These are phyloP conservation scores for Drosophila bocqueti DNA, from an alignment of 1,140 invertebrate species.

Conservation along the genomic window DNA sequence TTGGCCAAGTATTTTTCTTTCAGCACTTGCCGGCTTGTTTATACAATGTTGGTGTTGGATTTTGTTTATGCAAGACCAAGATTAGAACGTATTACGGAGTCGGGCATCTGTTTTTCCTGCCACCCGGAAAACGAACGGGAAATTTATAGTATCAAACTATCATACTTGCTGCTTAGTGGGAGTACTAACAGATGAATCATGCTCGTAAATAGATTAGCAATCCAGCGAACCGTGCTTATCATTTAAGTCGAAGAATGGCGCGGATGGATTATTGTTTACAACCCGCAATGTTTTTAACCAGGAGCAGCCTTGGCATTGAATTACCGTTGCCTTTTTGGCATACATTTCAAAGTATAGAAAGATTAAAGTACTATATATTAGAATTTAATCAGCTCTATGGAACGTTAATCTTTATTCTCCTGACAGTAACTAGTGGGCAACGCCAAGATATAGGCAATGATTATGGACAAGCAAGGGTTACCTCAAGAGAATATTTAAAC, in stretches of 20 bases:
- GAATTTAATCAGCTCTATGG: background rate
- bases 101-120: conserved; percentile 28
- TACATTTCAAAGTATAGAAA: background rate
- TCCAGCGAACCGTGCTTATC: conserved; percentile 2
- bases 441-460: background rate
- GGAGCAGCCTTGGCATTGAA: background rate
- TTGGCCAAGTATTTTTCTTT: conserved; percentile 10
- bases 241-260: background rate
- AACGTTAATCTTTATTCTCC: background rate
- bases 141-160: conserved; percentile 4
- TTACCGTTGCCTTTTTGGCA: background rate
- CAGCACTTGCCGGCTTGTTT: conserved; percentile 28
- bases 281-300: background rate
- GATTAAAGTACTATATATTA: background rate
- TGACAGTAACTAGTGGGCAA: background rate
- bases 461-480: background rate
- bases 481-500: background rate
- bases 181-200: conserved; percentile 13
- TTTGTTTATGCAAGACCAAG: conserved; percentile 44
- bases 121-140: conserved; percentile 13
- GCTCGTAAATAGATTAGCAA: conserved; percentile 10
- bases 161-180: conserved; percentile 5
- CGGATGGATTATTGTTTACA: background rate
- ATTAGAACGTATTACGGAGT: conserved; percentile 23
- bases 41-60: conserved; percentile 9